Percentiles rank a stretch among this genome's conserved stretches.
Conservation (phyloP, 2,113 vertebrate species). For the Xyrauchen texanus region DNA sequence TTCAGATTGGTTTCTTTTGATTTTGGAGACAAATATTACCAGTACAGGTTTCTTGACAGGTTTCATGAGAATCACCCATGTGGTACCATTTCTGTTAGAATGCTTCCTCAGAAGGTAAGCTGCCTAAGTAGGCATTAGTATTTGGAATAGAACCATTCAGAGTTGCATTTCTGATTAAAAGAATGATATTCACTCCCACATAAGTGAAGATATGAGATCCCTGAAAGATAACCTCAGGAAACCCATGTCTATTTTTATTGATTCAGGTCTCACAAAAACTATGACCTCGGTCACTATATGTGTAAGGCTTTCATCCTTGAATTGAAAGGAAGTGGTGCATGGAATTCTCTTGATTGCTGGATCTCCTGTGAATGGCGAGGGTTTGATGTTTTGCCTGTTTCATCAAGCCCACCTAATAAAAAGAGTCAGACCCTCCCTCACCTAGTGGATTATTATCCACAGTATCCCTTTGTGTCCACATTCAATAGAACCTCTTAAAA, state of each 20-base stretch:
- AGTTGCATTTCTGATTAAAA: too few relatives aligned
- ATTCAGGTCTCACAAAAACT: too few relatives aligned
- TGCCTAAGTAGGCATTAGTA: not conserved
- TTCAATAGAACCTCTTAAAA: not conserved
- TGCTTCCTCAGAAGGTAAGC: too few relatives aligned
- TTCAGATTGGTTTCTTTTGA: too few relatives aligned
- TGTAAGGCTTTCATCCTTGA: not conserved
- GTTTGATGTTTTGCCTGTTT: conserved; percentile 34
- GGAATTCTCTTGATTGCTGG: not conserved
- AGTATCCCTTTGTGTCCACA: not conserved
- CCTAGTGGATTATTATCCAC: conserved; percentile 7
- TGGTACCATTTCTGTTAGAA: too few relatives aligned
- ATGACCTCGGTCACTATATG: too few relatives aligned
- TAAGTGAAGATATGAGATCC: not conserved
- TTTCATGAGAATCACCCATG: too few relatives aligned
- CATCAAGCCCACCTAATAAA: conserved; percentile 21
- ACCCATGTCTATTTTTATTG: not conserved
- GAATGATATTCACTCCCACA: too few relatives aligned
- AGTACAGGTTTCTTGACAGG: too few relatives aligned
- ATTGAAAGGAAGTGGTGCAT: not conserved
- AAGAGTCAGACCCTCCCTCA: conserved; percentile 12
- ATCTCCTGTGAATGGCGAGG: conserved; percentile 37
- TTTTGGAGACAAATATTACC: too few relatives aligned
- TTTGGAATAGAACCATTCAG: conserved; percentile 5
- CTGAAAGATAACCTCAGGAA: not conserved